Conservation (phyloP, 2,113 vertebrate genomes). For the Danio rerio region GRCz12tu NC_133185.1:27607501-27608000, state of each 20-base stretch:
- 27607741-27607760: neutral
- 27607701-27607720: neutral
- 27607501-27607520: neutral
- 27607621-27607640: neutral
- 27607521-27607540: neutral
- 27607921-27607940: conserved; percentile 14
- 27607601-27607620: neutral
- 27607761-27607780: neutral
- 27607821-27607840: conserved; percentile 10
- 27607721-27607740: neutral
- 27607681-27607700: no score
- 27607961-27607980: conserved; percentile 26
- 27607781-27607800: conserved; percentile 2
- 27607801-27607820: conserved; percentile 26
- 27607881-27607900: conserved; percentile 13
- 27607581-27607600: neutral
- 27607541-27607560: neutral
- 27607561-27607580: neutral
- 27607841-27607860: conserved; percentile 21
- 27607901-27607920: conserved; percentile 4
- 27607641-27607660: neutral
- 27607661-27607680: no score
- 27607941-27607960: conserved; percentile 34
- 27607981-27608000: neutral
- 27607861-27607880: conserved; percentile 16